Percentiles rank a stretch among this genome's conserved stretches.
Conservation (phyloP, 2,113 vertebrate genomes). For the Microtus montanus region DNA sequence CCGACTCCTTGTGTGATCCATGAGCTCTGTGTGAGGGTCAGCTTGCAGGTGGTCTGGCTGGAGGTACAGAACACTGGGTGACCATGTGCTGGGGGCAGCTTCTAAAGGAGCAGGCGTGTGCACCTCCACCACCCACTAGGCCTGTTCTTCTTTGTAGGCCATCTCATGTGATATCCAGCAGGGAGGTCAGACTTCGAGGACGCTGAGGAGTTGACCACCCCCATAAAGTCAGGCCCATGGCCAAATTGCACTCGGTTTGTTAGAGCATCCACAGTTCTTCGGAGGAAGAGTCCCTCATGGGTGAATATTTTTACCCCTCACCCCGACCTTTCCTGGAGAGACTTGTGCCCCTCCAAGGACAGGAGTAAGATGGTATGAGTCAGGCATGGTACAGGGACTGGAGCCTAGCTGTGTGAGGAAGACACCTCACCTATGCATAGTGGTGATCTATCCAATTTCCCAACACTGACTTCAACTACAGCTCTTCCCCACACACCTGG, state of each 20-base stretch:
- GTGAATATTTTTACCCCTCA: background rate
- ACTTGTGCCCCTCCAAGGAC: background rate
- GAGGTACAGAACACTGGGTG: background rate
- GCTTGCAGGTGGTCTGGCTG: background rate
- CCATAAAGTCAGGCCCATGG: background rate
- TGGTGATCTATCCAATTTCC: background rate
- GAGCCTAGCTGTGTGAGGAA: background rate
- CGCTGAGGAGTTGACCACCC: background rate
- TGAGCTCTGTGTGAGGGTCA: fast-evolving
- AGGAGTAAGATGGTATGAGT: background rate
- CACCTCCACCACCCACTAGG: background rate
- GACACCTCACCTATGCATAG: background rate
- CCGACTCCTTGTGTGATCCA: background rate
- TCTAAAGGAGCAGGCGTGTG: too few species aligned
- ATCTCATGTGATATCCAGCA: background rate
- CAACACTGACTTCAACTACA: background rate
- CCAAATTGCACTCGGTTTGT: background rate
- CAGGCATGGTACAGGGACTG: background rate
- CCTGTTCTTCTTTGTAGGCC: background rate
- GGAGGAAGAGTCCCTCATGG: background rate
- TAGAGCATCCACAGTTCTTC: background rate
- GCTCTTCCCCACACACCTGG: background rate
- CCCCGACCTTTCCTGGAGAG: background rate
- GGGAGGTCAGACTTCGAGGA: background rate
- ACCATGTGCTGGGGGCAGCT: background rate